These are phyloP conservation scores for Microtus agrestis DNA, from an alignment of 2,797 vertebrate species.

Conservation along the genomic window DNA sequence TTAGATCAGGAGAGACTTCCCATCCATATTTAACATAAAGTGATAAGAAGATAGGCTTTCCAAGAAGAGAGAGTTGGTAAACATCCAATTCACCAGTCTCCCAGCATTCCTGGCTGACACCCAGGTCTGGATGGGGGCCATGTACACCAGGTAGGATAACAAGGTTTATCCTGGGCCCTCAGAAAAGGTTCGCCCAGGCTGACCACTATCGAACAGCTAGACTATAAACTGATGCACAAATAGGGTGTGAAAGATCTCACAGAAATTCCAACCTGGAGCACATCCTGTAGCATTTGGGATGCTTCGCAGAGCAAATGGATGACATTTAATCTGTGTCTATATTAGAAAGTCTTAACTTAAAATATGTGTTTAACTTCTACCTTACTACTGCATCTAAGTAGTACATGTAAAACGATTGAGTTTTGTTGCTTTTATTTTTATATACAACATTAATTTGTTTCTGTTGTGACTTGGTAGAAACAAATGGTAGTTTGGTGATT, in stretches of 20 bases:
- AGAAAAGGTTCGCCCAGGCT: background rate
- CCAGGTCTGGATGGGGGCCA: background rate
- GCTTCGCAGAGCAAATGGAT: constrained; percentile 81
- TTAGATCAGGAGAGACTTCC: constrained; percentile 68
- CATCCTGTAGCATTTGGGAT: constrained; percentile 81
- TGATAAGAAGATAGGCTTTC: constrained; percentile 74
- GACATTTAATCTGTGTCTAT: constrained; percentile 82
- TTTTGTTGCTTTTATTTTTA: constrained; percentile 43
- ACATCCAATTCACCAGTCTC: constrained; percentile 72
- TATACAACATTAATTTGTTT: constrained; percentile 56
- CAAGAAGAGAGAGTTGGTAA: constrained; percentile 76
- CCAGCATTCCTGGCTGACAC: constrained; percentile 30
- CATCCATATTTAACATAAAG: constrained; percentile 72
- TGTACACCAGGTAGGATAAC: background rate
- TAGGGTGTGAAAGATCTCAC: constrained; percentile 62
- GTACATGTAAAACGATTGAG: background rate
- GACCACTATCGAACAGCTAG: constrained; percentile 33
- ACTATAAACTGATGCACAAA: constrained; percentile 44
- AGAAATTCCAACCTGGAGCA: constrained; percentile 78
- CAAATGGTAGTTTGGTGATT: constrained; percentile 52
- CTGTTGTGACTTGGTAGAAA: constrained; percentile 52
- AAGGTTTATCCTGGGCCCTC: background rate
- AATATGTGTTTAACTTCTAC: constrained; percentile 71
- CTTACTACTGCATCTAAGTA: constrained; percentile 61
- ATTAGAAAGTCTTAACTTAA: constrained; percentile 79